Percentiles rank a stretch among this genome's conserved stretches.
Evolutionary conservation across 1,140 invertebrate species (phyloP).

Genomic region (Pentalonia nigronervosa): DNA sequence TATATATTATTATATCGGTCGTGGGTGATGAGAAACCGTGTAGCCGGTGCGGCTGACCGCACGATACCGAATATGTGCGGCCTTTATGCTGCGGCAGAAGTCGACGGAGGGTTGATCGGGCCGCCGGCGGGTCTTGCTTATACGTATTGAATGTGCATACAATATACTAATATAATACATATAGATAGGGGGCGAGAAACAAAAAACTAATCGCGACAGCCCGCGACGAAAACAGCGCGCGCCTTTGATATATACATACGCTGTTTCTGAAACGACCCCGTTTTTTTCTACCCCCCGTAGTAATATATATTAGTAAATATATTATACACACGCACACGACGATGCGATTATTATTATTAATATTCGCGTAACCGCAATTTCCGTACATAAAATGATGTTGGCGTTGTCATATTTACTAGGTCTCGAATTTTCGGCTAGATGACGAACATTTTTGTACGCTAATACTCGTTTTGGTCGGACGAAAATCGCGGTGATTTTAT

Average conservation of each 20-base stretch:
- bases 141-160: not conserved
- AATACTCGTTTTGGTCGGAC: not conserved
- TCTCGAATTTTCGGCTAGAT: not conserved
- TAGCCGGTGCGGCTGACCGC: constrained; percentile 50
- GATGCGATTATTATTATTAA: not conserved
- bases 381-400: not conserved
- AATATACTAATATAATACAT: not conserved
- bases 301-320: not conserved
- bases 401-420: not conserved
- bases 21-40: not conserved
- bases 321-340: not conserved
- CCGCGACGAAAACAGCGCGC: not conserved
- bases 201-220: constrained; percentile 1
- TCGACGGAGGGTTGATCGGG: not conserved
- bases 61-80: not conserved
- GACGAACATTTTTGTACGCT: not conserved
- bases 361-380: not conserved
- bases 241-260: not conserved
- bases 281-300: not conserved
- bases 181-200: constrained; percentile 25
- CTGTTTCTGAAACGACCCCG: not conserved
- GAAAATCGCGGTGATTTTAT: not conserved
- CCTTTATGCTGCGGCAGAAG: not conserved
- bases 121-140: no score
- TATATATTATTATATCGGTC: not conserved